Base-by-base conservation (phyloP, 2,113 vertebrate species). In the Syngnathus scovelli region DNA sequence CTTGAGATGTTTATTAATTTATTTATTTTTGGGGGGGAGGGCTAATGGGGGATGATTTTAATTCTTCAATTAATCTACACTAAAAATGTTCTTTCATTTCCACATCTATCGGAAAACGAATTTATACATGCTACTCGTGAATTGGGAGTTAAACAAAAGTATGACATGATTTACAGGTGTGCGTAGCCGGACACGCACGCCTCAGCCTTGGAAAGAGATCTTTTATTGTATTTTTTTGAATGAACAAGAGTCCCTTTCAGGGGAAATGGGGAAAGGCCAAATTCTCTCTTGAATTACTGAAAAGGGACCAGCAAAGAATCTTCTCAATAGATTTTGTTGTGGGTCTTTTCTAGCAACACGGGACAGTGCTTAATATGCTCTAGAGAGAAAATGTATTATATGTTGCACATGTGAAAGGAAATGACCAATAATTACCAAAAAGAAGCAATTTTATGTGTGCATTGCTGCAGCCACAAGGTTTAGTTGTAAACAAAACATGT, bases 301-400 rank as follows among this genome's bases (percentile, higher is more conserved):
- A 75, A 58, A 68, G 75, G 23, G 74, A 81, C 75, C 81, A 88
- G 75, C 80, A 68, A 55, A 76, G 75, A 79, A 80, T 76, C 87
- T 89, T 85, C 87, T 83, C 75, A 79, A 81, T 80, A 85, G 87
- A 70, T 18, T 82, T 71, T 88, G 82, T 72, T 88, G 90, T 86
- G 88, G 18, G 76, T 85, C 77, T 49, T 70, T 85, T 82, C 87
- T 89, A 90, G 88, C 85, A 85, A 91, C 89, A 89, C 89, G 84
- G 12, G 89, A 90, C 91, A 94, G 93, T 95, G 93, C 95, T 89
- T 90, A 87, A 84, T 69, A 68, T 84, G 88, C 77, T 98, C 94
- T 23, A 23, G 23, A 23, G 27, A 33, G 27, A 33, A 33, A 33
- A 33, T 33, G 27, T 3, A 33, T 33, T 33, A 33, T 33, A 23